These are phyloP conservation scores for Pangasius mekongensis DNA, from an alignment of 2,797 vertebrate genomes.

Conservation along the genomic window DNA sequence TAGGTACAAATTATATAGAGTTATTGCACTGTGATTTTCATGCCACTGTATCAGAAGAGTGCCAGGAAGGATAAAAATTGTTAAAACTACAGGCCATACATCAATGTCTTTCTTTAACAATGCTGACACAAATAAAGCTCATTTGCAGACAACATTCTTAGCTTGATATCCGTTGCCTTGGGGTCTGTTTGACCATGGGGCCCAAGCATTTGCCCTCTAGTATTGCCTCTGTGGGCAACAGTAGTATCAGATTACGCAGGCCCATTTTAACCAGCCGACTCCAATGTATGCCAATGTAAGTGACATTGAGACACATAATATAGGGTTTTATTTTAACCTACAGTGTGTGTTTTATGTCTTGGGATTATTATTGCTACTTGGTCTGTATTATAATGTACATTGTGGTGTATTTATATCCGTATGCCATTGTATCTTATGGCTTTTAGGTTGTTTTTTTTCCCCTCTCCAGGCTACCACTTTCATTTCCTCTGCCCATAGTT, in stretches of 20 bases:
- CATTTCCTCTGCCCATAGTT: not conserved
- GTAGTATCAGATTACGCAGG: not conserved
- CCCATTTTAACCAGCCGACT: not conserved
- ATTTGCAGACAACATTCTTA: not conserved
- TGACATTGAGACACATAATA: not conserved
- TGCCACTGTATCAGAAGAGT: not conserved
- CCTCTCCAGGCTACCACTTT: not conserved
- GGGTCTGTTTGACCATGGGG: conserved; percentile 1
- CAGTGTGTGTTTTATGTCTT: not conserved
- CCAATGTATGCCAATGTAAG: too few species aligned
- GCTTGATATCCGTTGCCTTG: conserved; percentile 4
- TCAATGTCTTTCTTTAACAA: not conserved
- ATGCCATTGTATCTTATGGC: not conserved
- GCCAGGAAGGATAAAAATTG: not conserved
- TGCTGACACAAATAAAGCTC: not conserved
- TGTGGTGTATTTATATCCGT: not conserved
- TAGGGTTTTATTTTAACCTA: not conserved
- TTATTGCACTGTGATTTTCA: not conserved
- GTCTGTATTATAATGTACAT: not conserved
- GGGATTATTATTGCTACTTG: not conserved
- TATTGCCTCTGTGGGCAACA: conserved; percentile 18
- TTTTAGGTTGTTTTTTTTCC: not conserved
- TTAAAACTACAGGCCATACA: not conserved
- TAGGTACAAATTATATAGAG: not conserved
- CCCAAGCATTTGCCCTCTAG: conserved; percentile 21